phyloP scores from a whole-genome alignment of 2,888 invertebrate genomes.

The Troilus luridus region DNA sequence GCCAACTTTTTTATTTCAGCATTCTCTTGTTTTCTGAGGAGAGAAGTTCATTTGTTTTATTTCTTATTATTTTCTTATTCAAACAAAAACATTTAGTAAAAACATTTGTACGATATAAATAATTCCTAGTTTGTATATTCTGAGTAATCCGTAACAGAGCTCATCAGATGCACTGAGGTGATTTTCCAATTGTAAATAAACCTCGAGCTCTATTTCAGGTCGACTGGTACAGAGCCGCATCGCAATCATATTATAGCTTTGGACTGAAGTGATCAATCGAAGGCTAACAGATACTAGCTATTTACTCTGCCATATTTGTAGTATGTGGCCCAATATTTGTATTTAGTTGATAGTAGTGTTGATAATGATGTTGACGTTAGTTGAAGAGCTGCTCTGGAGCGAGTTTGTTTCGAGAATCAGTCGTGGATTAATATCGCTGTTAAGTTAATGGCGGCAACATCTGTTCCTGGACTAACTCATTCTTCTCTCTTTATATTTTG shows the following conservation, averaged over 20 bases:
- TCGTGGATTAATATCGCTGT: background rate
- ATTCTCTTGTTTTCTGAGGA: too few relatives aligned
- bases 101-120: too few relatives aligned
- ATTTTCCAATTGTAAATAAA: background rate
- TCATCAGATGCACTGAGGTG: background rate
- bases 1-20: too few relatives aligned
- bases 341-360: background rate
- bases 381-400: background rate
- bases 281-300: background rate
- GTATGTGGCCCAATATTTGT: background rate
- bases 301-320: background rate
- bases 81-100: too few relatives aligned
- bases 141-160: too few relatives aligned
- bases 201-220: background rate
- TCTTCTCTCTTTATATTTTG: background rate
- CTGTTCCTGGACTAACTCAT: background rate
- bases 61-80: too few relatives aligned
- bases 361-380: background rate
- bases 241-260: background rate
- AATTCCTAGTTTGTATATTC: too few relatives aligned
- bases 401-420: background rate
- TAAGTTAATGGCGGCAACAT: background rate
- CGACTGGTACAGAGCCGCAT: background rate
- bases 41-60: too few relatives aligned
- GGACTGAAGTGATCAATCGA: background rate